Conservation (phyloP, 2,888 invertebrate species). For the Lepas anatifera region DNA sequence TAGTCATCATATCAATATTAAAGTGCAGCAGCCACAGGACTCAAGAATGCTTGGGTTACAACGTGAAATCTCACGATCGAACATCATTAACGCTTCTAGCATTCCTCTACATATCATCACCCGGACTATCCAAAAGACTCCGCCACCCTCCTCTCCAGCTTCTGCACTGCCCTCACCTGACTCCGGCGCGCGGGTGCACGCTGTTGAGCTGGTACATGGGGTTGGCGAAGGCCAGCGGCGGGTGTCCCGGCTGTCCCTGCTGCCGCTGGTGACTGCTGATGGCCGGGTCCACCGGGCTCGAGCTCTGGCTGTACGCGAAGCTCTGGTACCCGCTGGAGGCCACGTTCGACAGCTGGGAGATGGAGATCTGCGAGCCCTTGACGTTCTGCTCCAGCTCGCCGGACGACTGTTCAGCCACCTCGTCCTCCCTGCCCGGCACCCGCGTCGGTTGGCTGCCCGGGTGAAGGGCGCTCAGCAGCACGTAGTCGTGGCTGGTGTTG, state of each 20-base stretch:
- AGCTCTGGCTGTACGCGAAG: constrained; percentile 75
- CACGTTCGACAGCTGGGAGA: constrained; percentile 60
- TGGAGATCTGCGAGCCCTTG: constrained; percentile 64
- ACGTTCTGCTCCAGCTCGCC: constrained; percentile 41
- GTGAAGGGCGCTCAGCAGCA: constrained; percentile 30
- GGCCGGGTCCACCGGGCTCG: constrained; percentile 57
- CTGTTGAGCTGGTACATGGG: constrained; percentile 24
- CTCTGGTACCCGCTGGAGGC: constrained; percentile 82
- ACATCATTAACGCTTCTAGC: too few species aligned
- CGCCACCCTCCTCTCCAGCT: too few species aligned
- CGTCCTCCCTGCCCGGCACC: constrained; percentile 38
- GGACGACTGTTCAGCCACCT: constrained; percentile 39
- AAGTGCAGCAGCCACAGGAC: too few species aligned
- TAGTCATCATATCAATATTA: too few species aligned
- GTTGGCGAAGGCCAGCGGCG: constrained; percentile 25
- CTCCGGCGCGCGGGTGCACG: constrained; percentile 18
- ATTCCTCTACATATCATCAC: too few species aligned
- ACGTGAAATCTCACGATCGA: too few species aligned
- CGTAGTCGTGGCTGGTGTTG: constrained; percentile 31
- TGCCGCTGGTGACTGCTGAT: constrained; percentile 11
- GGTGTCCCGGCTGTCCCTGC: constrained; percentile 7
- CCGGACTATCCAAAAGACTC: too few species aligned
- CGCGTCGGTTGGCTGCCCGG: constrained; percentile 15
- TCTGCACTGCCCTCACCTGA: constrained; percentile 20
- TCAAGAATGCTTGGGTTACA: too few species aligned